A percentile compares a stretch with the other conserved stretches of the same genome.
These are phyloP conservation scores for Eupithecia subumbrata DNA, from an alignment of 2,888 invertebrate genomes.

Conservation along the genomic window DNA sequence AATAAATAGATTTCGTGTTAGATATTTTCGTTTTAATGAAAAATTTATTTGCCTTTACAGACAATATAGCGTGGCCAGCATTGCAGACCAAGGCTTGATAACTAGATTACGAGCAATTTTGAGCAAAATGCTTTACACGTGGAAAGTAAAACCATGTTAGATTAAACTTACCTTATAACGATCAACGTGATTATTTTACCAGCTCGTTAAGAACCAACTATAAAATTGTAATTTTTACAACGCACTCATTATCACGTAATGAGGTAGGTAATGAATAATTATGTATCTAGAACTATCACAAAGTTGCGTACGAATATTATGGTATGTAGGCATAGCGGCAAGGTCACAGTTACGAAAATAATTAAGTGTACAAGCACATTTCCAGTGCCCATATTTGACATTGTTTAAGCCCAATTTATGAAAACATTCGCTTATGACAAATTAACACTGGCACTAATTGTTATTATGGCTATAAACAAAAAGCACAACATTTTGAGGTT, in stretches of 20 bases:
- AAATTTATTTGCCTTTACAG: too few relatives aligned
- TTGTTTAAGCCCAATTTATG: neutral
- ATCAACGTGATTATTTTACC: neutral
- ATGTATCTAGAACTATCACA: conserved; percentile 37
- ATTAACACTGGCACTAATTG: conserved; percentile 28
- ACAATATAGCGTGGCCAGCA: too few relatives aligned
- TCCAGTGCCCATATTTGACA: neutral
- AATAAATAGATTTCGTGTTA: too few relatives aligned
- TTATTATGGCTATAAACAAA: conserved; percentile 31
- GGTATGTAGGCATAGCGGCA: conserved; percentile 22
- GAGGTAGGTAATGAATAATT: conserved; percentile 33
- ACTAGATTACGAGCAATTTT: too few relatives aligned
- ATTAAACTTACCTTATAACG: neutral
- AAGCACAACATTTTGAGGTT: too few relatives aligned
- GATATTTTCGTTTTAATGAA: too few relatives aligned
- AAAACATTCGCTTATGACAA: conserved; percentile 17
- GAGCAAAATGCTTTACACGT: too few relatives aligned
- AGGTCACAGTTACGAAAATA: conserved; percentile 27
- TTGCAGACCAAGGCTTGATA: too few relatives aligned
- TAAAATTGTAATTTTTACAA: conserved; percentile 9
- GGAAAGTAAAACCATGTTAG: neutral
- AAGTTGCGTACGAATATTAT: conserved; percentile 25
- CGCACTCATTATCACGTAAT: conserved; percentile 15
- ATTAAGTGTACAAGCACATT: conserved; percentile 9
- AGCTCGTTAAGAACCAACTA: neutral